Evolutionary conservation across 2,797 vertebrate species (phyloP).

Genomic region (Acanthopagrus latus): DNA sequence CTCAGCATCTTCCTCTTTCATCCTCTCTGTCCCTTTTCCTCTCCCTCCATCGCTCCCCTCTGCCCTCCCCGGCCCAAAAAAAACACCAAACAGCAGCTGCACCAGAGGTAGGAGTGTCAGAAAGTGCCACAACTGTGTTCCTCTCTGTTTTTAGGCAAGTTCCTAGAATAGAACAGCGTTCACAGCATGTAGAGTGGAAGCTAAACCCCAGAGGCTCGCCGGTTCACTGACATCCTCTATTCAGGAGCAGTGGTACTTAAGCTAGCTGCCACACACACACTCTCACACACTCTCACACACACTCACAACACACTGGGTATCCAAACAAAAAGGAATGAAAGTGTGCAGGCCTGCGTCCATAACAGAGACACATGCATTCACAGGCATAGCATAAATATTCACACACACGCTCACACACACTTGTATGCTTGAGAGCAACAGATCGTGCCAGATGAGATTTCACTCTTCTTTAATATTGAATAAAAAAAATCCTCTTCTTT

Average conservation of each 20-base stretch:
- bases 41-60: conserved; percentile 39
- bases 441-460: conserved; percentile 46
- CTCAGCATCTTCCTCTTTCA: conserved; percentile 35
- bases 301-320: not conserved
- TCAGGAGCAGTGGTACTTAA: conserved; percentile 61
- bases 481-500: conserved; percentile 10
- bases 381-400: conserved; percentile 50
- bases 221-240: conserved; percentile 69
- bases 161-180: conserved; percentile 81
- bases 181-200: conserved; percentile 67
- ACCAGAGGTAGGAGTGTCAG: conserved; percentile 73
- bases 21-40: conserved; percentile 41
- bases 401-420: conserved; percentile 22
- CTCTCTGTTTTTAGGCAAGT: conserved; percentile 74
- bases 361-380: conserved; percentile 32
- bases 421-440: conserved; percentile 41
- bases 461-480: conserved; percentile 53
- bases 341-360: conserved; percentile 27
- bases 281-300: conserved; percentile 14
- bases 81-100: conserved; percentile 58
- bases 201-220: conserved; percentile 69
- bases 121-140: conserved; percentile 72
- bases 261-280: conserved; percentile 30
- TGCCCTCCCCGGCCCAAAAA: conserved; percentile 38
- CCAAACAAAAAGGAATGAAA: conserved; percentile 50